phyloP scores from a whole-genome alignment of 1,140 invertebrate genomes.

The Conus ventricosus region DNA sequence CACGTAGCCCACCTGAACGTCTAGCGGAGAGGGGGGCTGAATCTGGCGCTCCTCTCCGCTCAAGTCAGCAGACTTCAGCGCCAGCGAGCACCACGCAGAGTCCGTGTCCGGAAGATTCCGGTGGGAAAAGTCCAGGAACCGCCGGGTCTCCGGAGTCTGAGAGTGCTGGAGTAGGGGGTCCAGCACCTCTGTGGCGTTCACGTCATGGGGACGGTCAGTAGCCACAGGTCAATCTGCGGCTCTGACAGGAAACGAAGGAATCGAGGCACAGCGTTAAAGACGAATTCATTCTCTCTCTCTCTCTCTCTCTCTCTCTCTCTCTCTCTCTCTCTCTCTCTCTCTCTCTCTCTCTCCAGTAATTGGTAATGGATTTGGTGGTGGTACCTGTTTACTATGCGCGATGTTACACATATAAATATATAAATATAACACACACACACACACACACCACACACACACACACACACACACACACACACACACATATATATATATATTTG shows the following conservation, averaged over 20 bases:
- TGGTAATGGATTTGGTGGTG: too few species aligned
- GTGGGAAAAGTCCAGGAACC: not conserved
- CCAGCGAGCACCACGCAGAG: constrained; percentile 18
- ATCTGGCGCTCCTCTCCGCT: not conserved
- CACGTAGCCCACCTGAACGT: constrained; percentile 4
- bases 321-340: not conserved
- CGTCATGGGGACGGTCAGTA: not conserved
- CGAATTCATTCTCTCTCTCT: not conserved
- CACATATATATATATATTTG: too few species aligned
- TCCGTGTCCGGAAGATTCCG: constrained; percentile 6
- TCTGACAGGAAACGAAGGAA: not conserved
- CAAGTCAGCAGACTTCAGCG: not conserved
- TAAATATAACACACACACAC: too few species aligned
- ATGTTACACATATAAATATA: too few species aligned
- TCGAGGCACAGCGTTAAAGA: not conserved
- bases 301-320: constrained; percentile 6
- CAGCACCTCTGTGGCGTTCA: not conserved
- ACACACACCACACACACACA: too few species aligned
- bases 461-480: too few species aligned
- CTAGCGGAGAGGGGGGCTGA: not conserved
- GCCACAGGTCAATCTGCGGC: not conserved
- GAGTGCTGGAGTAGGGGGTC: not conserved
- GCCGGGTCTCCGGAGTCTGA: not conserved
- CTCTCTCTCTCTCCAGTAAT: too few species aligned
- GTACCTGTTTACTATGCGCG: too few species aligned